Evolutionary conservation across 2,888 invertebrate species (phyloP).

Genomic region (Allolobophora icterica): DNA sequence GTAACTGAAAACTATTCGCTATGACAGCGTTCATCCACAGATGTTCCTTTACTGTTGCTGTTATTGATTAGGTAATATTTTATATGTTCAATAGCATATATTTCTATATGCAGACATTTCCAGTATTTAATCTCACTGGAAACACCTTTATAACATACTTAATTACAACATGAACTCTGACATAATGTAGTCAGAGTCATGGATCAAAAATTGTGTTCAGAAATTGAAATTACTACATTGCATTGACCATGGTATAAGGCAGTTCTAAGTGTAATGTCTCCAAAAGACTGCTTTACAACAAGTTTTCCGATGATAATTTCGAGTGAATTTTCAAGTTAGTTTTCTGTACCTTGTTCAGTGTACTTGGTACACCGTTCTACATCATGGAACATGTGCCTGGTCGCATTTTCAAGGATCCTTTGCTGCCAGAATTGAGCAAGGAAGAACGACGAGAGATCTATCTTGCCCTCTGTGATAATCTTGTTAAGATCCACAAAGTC

Average conservation of each 20-base stretch:
- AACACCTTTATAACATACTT: neutral
- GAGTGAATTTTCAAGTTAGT: neutral
- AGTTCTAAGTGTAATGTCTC: too few relatives aligned
- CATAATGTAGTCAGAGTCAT: neutral
- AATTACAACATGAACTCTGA: neutral
- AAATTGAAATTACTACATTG: neutral
- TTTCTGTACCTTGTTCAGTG: constrained; percentile 51
- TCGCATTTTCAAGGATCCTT: constrained; percentile 61
- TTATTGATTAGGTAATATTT: too few relatives aligned
- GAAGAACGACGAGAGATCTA: constrained; percentile 59
- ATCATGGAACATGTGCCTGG: constrained; percentile 66
- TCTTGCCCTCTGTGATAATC: constrained; percentile 55
- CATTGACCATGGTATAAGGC: neutral
- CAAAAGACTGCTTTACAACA: too few relatives aligned
- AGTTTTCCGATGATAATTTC: neutral
- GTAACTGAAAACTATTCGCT: too few relatives aligned
- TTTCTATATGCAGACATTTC: neutral
- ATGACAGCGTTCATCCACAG: too few relatives aligned
- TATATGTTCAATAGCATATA: neutral
- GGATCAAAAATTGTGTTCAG: neutral
- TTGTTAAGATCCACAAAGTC: constrained; percentile 64
- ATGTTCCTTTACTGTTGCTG: too few relatives aligned
- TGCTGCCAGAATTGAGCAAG: constrained; percentile 55
- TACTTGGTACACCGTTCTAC: constrained; percentile 67
- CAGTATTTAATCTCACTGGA: neutral